Base-by-base conservation (phyloP, 2,888 invertebrate species). In the Entomobrya proxima region DNA sequence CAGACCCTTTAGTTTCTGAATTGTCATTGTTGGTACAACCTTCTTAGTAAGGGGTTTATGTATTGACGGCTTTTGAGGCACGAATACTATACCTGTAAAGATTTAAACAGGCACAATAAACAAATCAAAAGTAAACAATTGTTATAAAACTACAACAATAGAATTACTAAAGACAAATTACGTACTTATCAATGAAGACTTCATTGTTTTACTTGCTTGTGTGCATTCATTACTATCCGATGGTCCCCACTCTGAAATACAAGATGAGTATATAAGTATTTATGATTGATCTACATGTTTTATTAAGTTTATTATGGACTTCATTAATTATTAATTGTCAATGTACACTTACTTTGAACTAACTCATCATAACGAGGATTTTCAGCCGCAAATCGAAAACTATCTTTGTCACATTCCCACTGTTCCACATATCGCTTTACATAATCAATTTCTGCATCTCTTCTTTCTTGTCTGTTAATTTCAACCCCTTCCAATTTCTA, bases 391-490 rank as follows among this genome's bases (percentile, higher is more conserved):
- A 97, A 97, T 47, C 92, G 91, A 75, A 92, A 92, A 0, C 92
- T 92, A 87, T 93, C 93, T 89, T 94, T 93, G 0, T 93, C 93
- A 88, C 93, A 92, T 75, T 95, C 92, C 96, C 96, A 97, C 86
- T 95, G 94, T 0, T 94, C 92, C 0, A 96, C 96, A 92, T 95
- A 95, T 27, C 95, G 94, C 92, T 97, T 98, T 92, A 98, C 92
- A 91, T 98, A 97, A 92, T 98, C 98, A 87, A 97, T 96, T 91
- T 98, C 98, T 0, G 98, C 96, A 1, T 97, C 97, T 88, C 95
- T 94, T 78, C 97, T 94, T 85, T 96, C 95, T 82, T 95, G 94
- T 0, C 93, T 91, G 0, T 93, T 93, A 88, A 98, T 95, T 89
- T 93, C 92, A 0, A 95, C 94, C 44, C 96, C 95, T 92, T 96